Percentiles rank a stretch among this genome's conserved stretches.
Evolutionary conservation across 1,140 invertebrate species (phyloP).

Genomic region (Dendroctonus valens): DNA sequence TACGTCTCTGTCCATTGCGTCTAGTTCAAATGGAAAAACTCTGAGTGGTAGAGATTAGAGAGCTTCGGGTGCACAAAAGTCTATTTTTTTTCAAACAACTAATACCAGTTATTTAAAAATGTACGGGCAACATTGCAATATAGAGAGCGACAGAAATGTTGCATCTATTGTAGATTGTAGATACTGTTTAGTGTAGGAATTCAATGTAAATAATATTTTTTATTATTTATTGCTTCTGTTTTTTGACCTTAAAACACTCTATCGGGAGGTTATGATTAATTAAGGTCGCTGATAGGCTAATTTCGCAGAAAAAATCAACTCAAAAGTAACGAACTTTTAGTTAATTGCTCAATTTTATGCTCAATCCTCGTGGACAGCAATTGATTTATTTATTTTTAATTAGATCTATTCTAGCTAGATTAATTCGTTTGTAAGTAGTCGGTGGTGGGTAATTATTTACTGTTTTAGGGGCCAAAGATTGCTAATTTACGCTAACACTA

Average conservation of each 20-base stretch:
- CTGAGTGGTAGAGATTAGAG: constrained; percentile 10
- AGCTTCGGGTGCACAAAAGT: not conserved
- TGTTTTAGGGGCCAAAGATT: constrained; percentile 19
- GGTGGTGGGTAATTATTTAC: constrained; percentile 10
- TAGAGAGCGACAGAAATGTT: not conserved
- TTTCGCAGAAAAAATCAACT: too few relatives aligned
- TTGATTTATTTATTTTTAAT: not conserved
- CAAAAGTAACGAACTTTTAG: too few relatives aligned
- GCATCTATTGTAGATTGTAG: constrained; percentile 17
- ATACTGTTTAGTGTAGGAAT: constrained; percentile 8
- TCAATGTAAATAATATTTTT: constrained; percentile 18
- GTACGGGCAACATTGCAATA: constrained; percentile 31
- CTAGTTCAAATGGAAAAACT: constrained; percentile 16
- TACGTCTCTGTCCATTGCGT: constrained; percentile 28
- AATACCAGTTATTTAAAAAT: not conserved
- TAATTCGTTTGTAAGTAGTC: not conserved
- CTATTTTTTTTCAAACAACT: not conserved
- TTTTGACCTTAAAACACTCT: constrained; percentile 26
- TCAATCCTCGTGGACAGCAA: too few relatives aligned
- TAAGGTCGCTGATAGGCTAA: not conserved
- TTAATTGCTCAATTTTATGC: too few relatives aligned
- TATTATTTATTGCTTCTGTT: constrained; percentile 9
- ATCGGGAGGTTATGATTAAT: constrained; percentile 3
- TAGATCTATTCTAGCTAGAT: not conserved
- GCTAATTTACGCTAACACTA: constrained; percentile 11